A percentile compares a stretch with the other conserved stretches of the same genome.
Evolutionary conservation across 2,113 vertebrate species (phyloP).

Genomic region (Ovibos moschatus): DNA sequence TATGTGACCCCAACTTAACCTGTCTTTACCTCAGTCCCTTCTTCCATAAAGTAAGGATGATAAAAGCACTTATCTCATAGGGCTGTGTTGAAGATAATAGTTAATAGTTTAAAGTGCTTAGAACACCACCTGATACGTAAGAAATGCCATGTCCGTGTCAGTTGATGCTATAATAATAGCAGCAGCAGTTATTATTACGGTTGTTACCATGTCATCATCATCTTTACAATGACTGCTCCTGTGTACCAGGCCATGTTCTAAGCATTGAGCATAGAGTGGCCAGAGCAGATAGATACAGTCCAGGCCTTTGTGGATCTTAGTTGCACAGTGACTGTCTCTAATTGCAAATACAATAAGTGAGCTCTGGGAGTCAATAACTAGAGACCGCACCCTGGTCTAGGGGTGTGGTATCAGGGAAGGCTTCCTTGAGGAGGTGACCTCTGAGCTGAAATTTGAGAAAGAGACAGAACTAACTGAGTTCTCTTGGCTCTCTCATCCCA

Average conservation of each 20-base stretch:
- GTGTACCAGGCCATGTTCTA: not conserved
- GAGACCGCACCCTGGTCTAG: not conserved
- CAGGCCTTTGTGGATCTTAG: not conserved
- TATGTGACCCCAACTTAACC: not conserved
- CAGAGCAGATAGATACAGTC: not conserved
- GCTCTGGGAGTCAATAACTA: not conserved
- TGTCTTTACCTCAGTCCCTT: not conserved
- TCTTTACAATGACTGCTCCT: not conserved
- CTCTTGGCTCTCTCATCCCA: constrained; percentile 6
- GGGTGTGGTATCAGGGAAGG: not conserved
- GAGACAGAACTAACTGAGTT: not conserved
- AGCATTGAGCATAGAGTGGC: not conserved
- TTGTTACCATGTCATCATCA: fast-evolving
- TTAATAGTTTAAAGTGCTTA: not conserved
- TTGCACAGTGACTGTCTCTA: not conserved
- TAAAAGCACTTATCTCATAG: not conserved
- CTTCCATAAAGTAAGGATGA: not conserved
- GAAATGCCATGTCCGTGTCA: not conserved
- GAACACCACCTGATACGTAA: not conserved
- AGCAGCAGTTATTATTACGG: too few species aligned
- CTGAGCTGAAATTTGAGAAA: not conserved
- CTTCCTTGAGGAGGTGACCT: not conserved
- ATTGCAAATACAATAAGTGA: not conserved
- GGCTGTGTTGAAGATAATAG: not conserved
- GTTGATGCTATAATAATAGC: fast-evolving